These are phyloP conservation scores for Aphelocoma coerulescens DNA, from an alignment of 2,113 vertebrate species.

Conservation along the genomic window DNA sequence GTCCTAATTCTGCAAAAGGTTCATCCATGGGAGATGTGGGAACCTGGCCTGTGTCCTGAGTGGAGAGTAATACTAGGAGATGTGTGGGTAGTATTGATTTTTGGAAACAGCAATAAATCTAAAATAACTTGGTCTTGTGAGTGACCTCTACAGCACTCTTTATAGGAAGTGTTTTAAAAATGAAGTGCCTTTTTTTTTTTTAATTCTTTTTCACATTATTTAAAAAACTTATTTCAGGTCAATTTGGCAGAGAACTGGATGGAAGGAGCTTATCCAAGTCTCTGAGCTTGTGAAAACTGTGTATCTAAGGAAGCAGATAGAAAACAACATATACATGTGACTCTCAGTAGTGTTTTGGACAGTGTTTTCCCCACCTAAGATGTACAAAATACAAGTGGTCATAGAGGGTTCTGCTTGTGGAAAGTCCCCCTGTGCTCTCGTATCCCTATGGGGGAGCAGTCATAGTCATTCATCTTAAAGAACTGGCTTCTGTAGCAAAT, in stretches of 20 bases:
- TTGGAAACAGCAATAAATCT: background rate
- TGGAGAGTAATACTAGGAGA: background rate
- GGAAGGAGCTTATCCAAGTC: background rate
- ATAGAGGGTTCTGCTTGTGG: background rate
- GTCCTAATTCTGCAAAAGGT: background rate
- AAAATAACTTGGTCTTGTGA: background rate
- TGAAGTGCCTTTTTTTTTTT: background rate
- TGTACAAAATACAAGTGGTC: background rate
- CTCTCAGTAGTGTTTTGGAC: background rate
- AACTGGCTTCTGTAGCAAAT: slow-evolving; percentile 29
- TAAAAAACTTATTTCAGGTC: background rate
- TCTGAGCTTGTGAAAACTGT: background rate
- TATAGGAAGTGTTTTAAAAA: background rate
- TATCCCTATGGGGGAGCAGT: background rate
- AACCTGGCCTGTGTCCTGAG: background rate
- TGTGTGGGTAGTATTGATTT: background rate
- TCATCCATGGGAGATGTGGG: background rate
- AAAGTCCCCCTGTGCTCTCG: background rate
- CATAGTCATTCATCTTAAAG: background rate
- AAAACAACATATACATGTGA: background rate
- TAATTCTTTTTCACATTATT: background rate
- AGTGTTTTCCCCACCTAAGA: background rate
- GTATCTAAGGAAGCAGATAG: background rate
- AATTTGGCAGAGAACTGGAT: background rate
- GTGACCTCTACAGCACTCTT: background rate